A percentile compares a stretch with the other conserved stretches of the same genome.
phyloP scores from a whole-genome alignment of 1,140 invertebrate genomes.

The Bombus difficillimus region DNA sequence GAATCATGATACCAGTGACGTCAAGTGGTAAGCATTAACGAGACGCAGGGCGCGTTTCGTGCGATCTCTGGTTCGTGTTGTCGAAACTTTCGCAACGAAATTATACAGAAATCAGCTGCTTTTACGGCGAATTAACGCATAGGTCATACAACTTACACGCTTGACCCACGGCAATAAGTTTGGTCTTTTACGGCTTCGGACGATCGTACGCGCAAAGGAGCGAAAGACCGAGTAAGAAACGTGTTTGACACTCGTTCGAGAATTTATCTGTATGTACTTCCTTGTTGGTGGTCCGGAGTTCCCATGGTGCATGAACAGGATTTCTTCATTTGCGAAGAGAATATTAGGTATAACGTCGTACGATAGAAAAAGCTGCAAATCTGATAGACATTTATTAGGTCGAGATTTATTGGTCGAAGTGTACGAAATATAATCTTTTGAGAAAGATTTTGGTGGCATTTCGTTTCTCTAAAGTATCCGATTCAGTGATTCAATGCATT shows the following conservation, averaged over 20 bases:
- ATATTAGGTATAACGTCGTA: neutral
- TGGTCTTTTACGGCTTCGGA: neutral
- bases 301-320: neutral
- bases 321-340: neutral
- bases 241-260: neutral
- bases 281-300: too few species aligned
- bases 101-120: constrained; percentile 43
- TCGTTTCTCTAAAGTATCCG: too few species aligned
- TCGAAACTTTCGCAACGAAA: constrained; percentile 18
- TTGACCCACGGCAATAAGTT: constrained; percentile 25
- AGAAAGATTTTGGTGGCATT: too few species aligned
- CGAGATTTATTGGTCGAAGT: too few species aligned
- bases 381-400: too few species aligned
- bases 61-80: constrained; percentile 4
- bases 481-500: too few species aligned
- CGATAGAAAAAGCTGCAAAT: too few species aligned
- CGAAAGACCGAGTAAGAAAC: constrained; percentile 5
- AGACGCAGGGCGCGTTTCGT: constrained; percentile 6
- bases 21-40: constrained; percentile 24
- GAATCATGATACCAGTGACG: constrained; percentile 16
- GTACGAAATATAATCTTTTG: too few species aligned
- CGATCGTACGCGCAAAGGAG: neutral
- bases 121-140: neutral
- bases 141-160: constrained; percentile 16
- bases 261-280: neutral